Conservation (phyloP, 2,113 vertebrate genomes). For the Panthera tigris region DNA sequence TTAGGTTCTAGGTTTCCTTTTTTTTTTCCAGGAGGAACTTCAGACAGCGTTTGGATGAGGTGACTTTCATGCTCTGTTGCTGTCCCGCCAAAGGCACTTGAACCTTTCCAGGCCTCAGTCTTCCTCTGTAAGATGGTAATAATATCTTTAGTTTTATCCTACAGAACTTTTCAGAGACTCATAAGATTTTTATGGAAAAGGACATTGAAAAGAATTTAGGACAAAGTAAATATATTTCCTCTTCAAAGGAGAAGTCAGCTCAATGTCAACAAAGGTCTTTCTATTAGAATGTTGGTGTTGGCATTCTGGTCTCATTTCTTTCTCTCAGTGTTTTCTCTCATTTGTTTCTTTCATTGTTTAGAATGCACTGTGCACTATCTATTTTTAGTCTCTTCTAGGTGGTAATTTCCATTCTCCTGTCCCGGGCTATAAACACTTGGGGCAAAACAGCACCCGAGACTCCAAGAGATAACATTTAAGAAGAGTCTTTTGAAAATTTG, state of each 20-base stretch:
- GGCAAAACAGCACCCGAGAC: not conserved
- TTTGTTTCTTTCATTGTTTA: slow-evolving; percentile 37
- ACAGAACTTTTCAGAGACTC: slow-evolving; percentile 5
- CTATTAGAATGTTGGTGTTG: slow-evolving; percentile 32
- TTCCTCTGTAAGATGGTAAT: not conserved
- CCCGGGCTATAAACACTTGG: not conserved
- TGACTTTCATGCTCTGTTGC: not conserved
- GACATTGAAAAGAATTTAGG: not conserved
- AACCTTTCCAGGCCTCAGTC: not conserved
- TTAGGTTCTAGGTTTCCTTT: not conserved
- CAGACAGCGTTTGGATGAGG: not conserved
- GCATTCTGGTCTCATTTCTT: not conserved
- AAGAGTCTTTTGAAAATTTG: slow-evolving; percentile 37
- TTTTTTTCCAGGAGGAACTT: not conserved
- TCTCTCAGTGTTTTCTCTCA: slow-evolving; percentile 28
- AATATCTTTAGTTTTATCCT: not conserved
- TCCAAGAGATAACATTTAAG: slow-evolving; percentile 22
- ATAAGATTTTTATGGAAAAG: not conserved
- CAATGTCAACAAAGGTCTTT: not conserved
- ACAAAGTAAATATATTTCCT: slow-evolving; percentile 20
- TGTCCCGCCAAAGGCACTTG: not conserved
- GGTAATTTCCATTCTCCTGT: not conserved
- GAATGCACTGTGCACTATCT: not conserved
- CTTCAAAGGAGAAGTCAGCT: not conserved
- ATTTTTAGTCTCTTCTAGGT: not conserved